Evolutionary conservation across 2,113 vertebrate genomes (phyloP), one percentile per base, ranked within the genome.

Genomic region (Misgurnus mizolepis): DNA sequence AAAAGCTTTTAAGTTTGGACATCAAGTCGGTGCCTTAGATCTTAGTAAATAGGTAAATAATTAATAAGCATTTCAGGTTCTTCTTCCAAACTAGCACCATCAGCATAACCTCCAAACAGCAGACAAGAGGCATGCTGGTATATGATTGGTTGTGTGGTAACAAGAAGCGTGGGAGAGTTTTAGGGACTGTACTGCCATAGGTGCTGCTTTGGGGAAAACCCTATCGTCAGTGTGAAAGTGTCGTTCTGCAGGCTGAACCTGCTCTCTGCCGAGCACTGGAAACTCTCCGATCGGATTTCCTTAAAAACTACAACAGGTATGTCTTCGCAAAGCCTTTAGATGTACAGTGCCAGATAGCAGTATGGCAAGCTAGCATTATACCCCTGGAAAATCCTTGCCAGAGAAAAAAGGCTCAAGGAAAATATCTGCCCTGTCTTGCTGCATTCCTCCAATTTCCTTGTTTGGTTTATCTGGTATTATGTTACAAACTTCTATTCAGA

Each of bases 241-340:
- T 12, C 27, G 6, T 34, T 75, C 14, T 64, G 58, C 41, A 75
- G 72, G 4, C n/a, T n/a, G n/a, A 6, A 58, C 41, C 10, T 74
- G 71, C n/a, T 45, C n/a, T 55, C 11, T 18, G n/a, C 18, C 18
- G n/a, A 58, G n/a, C 55, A 1, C 68, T 53, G 49, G 47, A 70
- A 17, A 49, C 5, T 14, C 22, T 70, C 22, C 9, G 47, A 49
- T 62, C 72, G 5, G 72, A 2, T 17, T 60, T 14, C 40, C 1
- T 49, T 15, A 9, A 41, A 56, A 39, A 0, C 7, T 27, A 71
- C 49, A 65, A 39, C 17, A 41, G 40, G 39, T 53, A 53, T 0
- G 15, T 11, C 50, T 15, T 11, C n/a, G 18, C 66, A 67, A 72
- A 82, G 72, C 22, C 43, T 64, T 62, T 34, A 43, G 69, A 22